Evolutionary conservation across 2,797 vertebrate genomes (phyloP).

Genomic region (Oryzias dopingdopingensis): DNA sequence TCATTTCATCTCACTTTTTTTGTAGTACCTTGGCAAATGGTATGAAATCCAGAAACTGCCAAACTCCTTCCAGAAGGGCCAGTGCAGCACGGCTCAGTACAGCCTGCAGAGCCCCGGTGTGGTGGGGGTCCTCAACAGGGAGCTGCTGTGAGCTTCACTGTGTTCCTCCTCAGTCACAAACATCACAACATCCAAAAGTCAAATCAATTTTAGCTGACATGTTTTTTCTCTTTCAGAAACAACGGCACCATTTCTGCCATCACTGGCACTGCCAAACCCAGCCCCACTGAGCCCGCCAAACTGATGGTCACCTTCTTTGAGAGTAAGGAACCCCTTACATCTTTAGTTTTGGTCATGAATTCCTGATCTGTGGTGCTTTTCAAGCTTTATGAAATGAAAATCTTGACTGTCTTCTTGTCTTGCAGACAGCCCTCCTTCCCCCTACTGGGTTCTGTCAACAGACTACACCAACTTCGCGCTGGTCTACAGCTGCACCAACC

Average conservation of each 20-base stretch:
- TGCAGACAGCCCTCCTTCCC: constrained; percentile 74
- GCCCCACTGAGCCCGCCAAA: constrained; percentile 80
- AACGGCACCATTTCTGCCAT: constrained; percentile 53
- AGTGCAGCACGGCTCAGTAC: constrained; percentile 83
- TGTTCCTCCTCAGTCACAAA: background rate
- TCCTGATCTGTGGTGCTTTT: background rate
- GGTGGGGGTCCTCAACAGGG: constrained; percentile 79
- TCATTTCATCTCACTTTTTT: background rate
- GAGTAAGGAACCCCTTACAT: constrained; percentile 39
- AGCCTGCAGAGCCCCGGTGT: constrained; percentile 73
- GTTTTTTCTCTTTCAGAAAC: constrained; percentile 16
- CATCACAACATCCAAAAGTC: too few species aligned
- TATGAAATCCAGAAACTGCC: constrained; percentile 84
- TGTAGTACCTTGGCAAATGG: constrained; percentile 86
- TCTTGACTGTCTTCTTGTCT: background rate
- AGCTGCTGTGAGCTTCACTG: constrained; percentile 77
- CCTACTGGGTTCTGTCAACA: constrained; percentile 85
- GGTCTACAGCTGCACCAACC: constrained; percentile 83
- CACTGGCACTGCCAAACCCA: constrained; percentile 69
- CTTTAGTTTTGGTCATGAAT: background rate
- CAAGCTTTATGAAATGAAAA: background rate
- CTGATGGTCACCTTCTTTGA: constrained; percentile 79
- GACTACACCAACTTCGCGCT: constrained; percentile 83
- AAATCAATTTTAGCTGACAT: background rate
- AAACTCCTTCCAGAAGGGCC: constrained; percentile 76